Evolutionary conservation across 2,797 vertebrate genomes (phyloP), one percentile per base, ranked within the genome.

Genomic region (Pipistrellus pygmaeus): DNA sequence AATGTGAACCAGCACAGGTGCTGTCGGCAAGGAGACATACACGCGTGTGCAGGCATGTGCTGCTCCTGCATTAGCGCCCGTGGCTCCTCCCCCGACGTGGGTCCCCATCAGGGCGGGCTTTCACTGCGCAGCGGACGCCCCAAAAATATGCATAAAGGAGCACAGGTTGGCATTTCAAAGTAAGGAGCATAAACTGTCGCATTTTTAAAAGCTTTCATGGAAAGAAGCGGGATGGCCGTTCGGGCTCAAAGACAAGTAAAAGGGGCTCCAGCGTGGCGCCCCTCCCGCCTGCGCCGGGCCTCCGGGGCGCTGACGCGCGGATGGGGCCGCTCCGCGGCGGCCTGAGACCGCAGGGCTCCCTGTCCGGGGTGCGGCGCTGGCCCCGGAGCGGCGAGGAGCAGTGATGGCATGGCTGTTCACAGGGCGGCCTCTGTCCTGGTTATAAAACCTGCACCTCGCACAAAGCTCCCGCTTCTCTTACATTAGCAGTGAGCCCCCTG

Each of bases 251-350:
- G 12, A 75, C 18, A n/a, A 90, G 82, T 23, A 35, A 10, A 81
- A 60, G 96, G 38, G 80, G 88, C 46, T 88, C 51, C 44, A 95
- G 69, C 27, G 88, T 66, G 21, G 76, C 62, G 80, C 88, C 80
- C 48, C 35, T 55, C 25, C 64, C 35, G 35, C 55, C 60, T 62
- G n/a, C 80, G 76, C 83, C 81, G 30, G 68, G 80, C 88, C 62
- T 57, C 76, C 62, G 72, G 92, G 46, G 62, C n/a, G 27, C 38
- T 86, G 80, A 71, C 15, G 57, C 60, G 75, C 38, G 72, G 72
- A 71, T 17, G 3, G 48, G 8, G 14, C 32, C 64, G 72, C 27
- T 72, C 87, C 51, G 76, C 55, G 44, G 27, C n/a, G 41, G 48
- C 57, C 66, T 66, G 55, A 53, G 20, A n/a, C n/a, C 25, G 9